Evolutionary conservation across 2,113 vertebrate species (phyloP).

Genomic region (Halichoerus grypus): DNA sequence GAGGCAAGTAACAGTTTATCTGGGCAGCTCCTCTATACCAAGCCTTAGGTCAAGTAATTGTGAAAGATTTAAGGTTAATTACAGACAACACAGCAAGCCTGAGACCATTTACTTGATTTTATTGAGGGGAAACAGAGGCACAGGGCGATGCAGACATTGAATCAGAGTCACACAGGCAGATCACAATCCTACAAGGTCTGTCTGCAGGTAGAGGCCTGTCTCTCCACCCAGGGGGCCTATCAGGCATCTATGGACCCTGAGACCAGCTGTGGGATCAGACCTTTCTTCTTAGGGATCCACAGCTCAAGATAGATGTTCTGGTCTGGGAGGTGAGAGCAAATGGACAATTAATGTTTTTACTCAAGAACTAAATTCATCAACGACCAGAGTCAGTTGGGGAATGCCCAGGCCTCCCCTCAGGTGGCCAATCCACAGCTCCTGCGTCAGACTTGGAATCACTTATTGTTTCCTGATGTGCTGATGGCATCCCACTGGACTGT

Average conservation of each 20-base stretch:
- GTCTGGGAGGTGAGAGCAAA: neutral
- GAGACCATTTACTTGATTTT: too few species aligned
- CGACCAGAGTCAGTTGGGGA: neutral
- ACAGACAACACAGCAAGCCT: too few species aligned
- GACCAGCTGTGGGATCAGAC: neutral
- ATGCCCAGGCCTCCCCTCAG: neutral
- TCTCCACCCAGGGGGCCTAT: too few species aligned
- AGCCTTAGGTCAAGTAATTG: neutral
- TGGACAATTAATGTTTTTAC: neutral
- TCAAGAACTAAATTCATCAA: neutral
- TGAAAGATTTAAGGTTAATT: too few species aligned
- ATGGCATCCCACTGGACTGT: neutral
- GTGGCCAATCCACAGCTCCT: rapidly evolving
- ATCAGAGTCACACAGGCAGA: too few species aligned
- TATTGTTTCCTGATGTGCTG: neutral
- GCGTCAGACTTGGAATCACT: rapidly evolving
- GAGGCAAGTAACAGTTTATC: neutral
- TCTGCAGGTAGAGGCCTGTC: too few species aligned
- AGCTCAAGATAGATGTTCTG: neutral
- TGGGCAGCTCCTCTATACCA: neutral
- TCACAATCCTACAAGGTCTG: too few species aligned
- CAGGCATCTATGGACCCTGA: neutral
- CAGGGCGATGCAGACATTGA: too few species aligned
- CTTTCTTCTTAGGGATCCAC: neutral
- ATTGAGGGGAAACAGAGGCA: too few species aligned